A percentile compares a stretch with the other conserved stretches of the same genome.
phyloP scores from a whole-genome alignment of 2,888 invertebrate genomes.

The Boloria selene region DNA sequence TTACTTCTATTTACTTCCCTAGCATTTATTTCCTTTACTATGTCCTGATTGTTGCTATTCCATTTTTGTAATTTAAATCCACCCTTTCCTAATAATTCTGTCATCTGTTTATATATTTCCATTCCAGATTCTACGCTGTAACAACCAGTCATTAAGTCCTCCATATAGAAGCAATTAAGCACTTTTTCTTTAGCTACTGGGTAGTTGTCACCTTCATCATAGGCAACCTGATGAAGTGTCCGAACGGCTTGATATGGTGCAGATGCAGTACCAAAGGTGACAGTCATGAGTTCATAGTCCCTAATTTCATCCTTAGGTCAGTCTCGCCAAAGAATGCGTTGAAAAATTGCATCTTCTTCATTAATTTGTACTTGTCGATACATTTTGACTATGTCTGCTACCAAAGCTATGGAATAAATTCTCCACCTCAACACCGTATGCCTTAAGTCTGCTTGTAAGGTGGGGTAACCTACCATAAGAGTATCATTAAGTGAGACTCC shows the following conservation, averaged over 20 bases:
- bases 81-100: constrained; percentile 27
- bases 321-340: constrained; percentile 26
- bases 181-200: constrained; percentile 32
- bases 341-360: constrained; percentile 21
- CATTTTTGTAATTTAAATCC: constrained; percentile 38
- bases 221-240: constrained; percentile 36
- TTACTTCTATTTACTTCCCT: background rate
- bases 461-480: constrained; percentile 43
- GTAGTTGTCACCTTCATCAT: constrained; percentile 27
- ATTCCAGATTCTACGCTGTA: constrained; percentile 28
- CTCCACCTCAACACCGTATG: too few species aligned
- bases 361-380: constrained; percentile 23
- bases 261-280: constrained; percentile 41
- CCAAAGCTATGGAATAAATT: background rate
- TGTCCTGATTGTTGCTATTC: constrained; percentile 1
- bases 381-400: constrained; percentile 29
- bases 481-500: constrained; percentile 40
- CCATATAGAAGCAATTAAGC: constrained; percentile 38
- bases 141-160: constrained; percentile 34
- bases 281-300: background rate
- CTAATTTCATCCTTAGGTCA: background rate
- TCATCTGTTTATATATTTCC: constrained; percentile 16
- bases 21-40: background rate
- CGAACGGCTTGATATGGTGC: constrained; percentile 41
- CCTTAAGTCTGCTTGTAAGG: constrained; percentile 41